phyloP scores from a whole-genome alignment of 2,113 vertebrate genomes.

The Acinonyx jubatus region DNA sequence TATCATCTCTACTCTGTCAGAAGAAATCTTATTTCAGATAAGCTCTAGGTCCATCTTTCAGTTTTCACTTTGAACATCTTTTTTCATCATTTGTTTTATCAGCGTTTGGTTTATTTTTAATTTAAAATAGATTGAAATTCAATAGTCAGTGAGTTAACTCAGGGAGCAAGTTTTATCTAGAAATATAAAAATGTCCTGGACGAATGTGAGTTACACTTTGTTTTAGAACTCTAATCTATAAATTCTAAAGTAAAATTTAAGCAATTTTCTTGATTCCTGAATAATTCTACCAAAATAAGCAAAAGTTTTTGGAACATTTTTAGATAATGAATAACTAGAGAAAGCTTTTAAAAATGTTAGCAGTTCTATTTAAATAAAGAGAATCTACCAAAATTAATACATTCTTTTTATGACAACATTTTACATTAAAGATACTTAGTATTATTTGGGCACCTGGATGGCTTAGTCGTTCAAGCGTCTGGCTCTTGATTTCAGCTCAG shows the following conservation, averaged over 20 bases:
- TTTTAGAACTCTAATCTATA: neutral
- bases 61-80: neutral
- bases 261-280: neutral
- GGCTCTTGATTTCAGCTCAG: too few species aligned
- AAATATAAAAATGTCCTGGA: neutral
- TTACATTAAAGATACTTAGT: constrained; percentile 24
- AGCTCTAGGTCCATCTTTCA: neutral
- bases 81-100: neutral
- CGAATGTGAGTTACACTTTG: neutral
- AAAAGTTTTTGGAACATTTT: neutral
- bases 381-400: neutral
- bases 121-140: constrained; percentile 20
- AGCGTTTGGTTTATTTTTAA: neutral
- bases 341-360: neutral
- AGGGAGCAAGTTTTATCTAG: neutral
- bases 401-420: neutral
- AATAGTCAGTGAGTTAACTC: neutral
- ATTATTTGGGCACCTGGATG: too few species aligned
- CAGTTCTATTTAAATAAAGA: constrained; percentile 30
- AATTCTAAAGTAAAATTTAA: constrained; percentile 35
- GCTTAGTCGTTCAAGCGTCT: too few species aligned
- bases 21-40: neutral
- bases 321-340: neutral
- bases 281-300: constrained; percentile 29
- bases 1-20: neutral